Base-by-base conservation (phyloP, 2,797 vertebrate genomes). In the Hippopotamyrus pictus region DNA sequence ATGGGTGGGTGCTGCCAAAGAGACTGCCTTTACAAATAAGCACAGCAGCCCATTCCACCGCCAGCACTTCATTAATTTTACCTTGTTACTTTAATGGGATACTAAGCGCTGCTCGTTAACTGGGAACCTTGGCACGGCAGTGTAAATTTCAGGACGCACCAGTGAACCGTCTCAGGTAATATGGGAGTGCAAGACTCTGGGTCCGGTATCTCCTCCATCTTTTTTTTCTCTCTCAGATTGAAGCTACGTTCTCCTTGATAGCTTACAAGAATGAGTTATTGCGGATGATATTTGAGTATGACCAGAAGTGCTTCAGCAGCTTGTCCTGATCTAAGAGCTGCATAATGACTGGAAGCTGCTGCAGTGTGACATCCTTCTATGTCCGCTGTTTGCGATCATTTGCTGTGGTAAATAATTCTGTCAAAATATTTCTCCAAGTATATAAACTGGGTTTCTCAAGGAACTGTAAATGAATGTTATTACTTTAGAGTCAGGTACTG, bases 21-120 rank as follows among this genome's bases (percentile, higher is more conserved):
- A 84, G 8, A 11, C 82, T 50, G 82, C 82, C n/a, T 84, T 84
- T 84, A 84, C 46, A 84, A 51, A 48, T 84, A 84, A 25, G 46
- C 8, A 3, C 44, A 29, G 41, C 48, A 14, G 46, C 46, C 41
- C 82, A 51, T 84, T 29, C 19, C 46, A 51, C 46, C 82, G 51
- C 46, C 82, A 50, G 82, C 82, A 84, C 82, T 50, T 50, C 82
- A 84, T 84, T 84, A 84, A 84, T 84, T 84, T 50, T 29, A 46
- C 19, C 82, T 84, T 84, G 82, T 84, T 84, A 84, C 82, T 84
- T 84, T 84, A 84, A 84, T 84, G 82, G 46, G 82, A 25, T 84
- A 84, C 82, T 84, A 84, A 84, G 82, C 46, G 22, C 44, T 3
- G 82, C 82, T 84, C 82, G 22, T 84, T 84, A 84, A 84, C 82